These are phyloP conservation scores for Ptilonorhynchus violaceus DNA, from an alignment of 2,113 vertebrate genomes.

Conservation along the genomic window DNA sequence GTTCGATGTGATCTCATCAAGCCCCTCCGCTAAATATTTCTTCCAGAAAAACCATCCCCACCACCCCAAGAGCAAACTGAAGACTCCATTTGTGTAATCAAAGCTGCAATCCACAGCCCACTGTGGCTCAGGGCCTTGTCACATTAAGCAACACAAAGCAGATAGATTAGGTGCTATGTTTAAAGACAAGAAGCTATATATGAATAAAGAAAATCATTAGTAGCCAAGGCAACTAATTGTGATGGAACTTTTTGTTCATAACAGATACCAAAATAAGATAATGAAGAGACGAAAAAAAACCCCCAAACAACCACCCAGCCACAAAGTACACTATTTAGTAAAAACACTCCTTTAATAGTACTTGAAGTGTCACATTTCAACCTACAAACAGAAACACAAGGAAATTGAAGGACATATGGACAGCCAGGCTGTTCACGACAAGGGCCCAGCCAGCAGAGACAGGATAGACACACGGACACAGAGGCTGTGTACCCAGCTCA, in stretches of 20 bases:
- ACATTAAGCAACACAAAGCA: not conserved
- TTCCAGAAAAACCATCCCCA: not conserved
- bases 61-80: not conserved
- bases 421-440: not conserved
- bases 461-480: not conserved
- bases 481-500: not conserved
- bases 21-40: not conserved
- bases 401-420: not conserved
- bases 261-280: conserved; percentile 10
- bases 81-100: not conserved
- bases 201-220: conserved; percentile 27
- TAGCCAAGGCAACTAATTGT: conserved; percentile 50
- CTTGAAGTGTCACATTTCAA: not conserved
- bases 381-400: not conserved
- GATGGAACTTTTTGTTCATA: conserved; percentile 3
- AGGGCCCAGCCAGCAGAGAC: not conserved
- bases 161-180: conserved; percentile 16
- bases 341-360: not conserved
- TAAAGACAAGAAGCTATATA: not conserved
- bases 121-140: not conserved
- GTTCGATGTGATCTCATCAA: not conserved
- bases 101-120: not conserved
- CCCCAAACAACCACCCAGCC: not conserved
- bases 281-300: not conserved
- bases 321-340: not conserved